Conservation (phyloP, 2,888 invertebrate genomes). For the Ormyrus thymus region DNA sequence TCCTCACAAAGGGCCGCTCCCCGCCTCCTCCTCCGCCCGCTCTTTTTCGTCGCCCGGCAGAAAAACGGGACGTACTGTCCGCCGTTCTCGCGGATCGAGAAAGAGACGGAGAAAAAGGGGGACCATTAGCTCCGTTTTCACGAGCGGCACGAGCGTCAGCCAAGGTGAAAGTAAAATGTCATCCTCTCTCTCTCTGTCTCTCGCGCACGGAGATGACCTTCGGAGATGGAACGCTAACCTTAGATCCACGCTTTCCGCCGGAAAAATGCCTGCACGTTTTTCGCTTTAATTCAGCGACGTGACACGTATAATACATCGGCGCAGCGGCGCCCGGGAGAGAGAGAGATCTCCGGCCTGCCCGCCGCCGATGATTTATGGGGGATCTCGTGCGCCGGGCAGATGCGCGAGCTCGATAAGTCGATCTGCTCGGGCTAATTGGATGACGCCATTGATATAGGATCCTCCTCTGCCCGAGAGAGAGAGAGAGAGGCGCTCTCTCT, state of each 20-base stretch:
- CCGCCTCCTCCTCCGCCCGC: too few relatives aligned
- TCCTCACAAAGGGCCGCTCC: too few relatives aligned
- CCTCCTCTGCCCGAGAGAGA: too few relatives aligned
- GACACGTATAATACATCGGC: background rate
- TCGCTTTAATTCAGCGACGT: too few relatives aligned
- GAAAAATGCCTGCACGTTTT: background rate
- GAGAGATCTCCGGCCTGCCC: background rate
- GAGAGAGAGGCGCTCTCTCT: too few relatives aligned
- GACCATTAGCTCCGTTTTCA: conserved; percentile 45
- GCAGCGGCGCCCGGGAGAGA: background rate
- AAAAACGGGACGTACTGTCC: conserved; percentile 6
- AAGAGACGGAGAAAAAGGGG: background rate
- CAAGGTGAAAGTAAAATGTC: conserved; percentile 55
- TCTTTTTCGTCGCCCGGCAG: background rate
- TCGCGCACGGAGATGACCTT: conserved; percentile 51
- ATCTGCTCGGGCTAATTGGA: too few relatives aligned
- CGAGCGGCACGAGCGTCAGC: conserved; percentile 10
- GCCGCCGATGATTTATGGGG: too few relatives aligned
- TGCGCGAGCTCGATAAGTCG: too few relatives aligned
- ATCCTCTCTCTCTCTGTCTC: conserved; percentile 7
- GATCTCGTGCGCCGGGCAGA: too few relatives aligned
- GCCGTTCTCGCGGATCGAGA: too few relatives aligned
- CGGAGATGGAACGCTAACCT: conserved; percentile 56
- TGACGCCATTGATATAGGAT: too few relatives aligned
- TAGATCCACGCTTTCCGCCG: conserved; percentile 42